Base-by-base conservation (phyloP, 2,888 invertebrate species). In the Cryptus armator region DNA sequence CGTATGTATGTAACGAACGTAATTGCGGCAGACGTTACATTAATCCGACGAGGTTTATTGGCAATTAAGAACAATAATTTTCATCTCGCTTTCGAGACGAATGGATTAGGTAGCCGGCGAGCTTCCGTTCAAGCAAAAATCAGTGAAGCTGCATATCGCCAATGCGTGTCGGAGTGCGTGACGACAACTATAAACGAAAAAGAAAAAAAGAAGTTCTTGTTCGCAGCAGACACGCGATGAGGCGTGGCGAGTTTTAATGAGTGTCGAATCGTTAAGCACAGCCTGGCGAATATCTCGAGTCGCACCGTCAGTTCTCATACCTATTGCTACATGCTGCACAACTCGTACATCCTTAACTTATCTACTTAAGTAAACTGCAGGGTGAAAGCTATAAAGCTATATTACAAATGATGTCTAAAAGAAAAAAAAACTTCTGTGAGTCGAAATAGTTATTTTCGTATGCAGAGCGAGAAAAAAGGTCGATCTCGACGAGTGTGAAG, bases 181-280 rank as follows among this genome's bases (percentile, higher is more conserved):
- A 72, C 44, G 56, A 12, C 24, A 72, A 72, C 59, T 59, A 43
- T 19, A n/a, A 43, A 24, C 16, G 44, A 62, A 32, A 62, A n/a
- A 56, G 19, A 16, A 56, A 56, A 19, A 32, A 68, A 59, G 44
- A 72, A 72, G 43, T 72, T 59, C 24, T 7, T n/a, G 24, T 72
- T 72, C 32, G n/a, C n/a, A 3, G 72, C 43, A 44, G 56, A 75
- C 90, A 88, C 88, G 89, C 90, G 86, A 90, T 81, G 87, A 83
- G 88, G 87, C 87, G 89, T 87, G 89, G 85, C 86, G 83, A 80
- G 68, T n/a, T 80, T 84, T 86, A 76, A 76, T 86, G 85, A 79
- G 88, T 89, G 89, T 89, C 87, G 85, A 88, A 88, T 89, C 87
- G 89, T 87, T 90, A 87, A 89, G 87, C 83, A 84, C 86, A 76